Evolutionary conservation across 2,797 vertebrate species (phyloP).

Genomic region (Novumbra hubbsi): DNA sequence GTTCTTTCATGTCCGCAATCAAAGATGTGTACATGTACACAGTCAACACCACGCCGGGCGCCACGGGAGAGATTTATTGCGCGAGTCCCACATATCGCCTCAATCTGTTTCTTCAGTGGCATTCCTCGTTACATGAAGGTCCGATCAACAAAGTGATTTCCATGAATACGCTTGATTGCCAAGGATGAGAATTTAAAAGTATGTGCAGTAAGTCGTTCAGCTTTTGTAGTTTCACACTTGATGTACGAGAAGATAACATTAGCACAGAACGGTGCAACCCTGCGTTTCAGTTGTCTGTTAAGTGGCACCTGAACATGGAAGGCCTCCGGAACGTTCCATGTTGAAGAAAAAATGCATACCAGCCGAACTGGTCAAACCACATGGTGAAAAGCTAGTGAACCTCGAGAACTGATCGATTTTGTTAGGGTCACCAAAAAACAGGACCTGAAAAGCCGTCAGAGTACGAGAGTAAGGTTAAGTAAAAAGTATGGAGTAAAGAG

Average conservation of each 20-base stretch:
- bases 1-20: constrained; percentile 34
- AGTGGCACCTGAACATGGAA: no score
- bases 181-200: not conserved
- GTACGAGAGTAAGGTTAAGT: no score
- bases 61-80: constrained; percentile 10
- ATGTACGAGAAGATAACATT: not conserved
- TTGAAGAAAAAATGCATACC: no score
- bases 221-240: not conserved
- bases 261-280: not conserved
- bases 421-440: no score
- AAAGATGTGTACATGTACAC: constrained; percentile 11
- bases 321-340: no score
- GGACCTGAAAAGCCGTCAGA: no score
- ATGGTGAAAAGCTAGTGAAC: no score
- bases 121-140: constrained; percentile 8
- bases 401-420: no score
- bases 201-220: not conserved
- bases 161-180: not conserved
- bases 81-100: not conserved
- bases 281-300: not conserved
- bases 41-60: constrained; percentile 1
- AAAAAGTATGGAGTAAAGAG: no score
- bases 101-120: not conserved
- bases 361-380: no score
- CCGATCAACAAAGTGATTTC: not conserved